phyloP scores from a whole-genome alignment of 2,797 vertebrate species.

The Pipistrellus pygmaeus region DNA sequence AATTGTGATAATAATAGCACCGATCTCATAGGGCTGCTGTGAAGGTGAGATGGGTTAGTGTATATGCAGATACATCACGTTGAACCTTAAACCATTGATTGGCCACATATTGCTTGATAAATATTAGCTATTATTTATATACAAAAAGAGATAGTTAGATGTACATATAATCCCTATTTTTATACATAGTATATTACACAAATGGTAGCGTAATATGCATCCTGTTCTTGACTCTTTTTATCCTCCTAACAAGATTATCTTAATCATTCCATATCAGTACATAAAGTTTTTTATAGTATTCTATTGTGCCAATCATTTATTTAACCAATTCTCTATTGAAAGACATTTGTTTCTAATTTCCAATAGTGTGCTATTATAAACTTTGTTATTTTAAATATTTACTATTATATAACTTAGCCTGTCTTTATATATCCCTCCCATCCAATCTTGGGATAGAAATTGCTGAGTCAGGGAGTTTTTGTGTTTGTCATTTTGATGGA shows the following conservation, averaged over 20 bases:
- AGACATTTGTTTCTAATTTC: neutral
- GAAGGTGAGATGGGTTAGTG: neutral
- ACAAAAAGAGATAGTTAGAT: neutral
- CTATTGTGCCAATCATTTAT: neutral
- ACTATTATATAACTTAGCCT: neutral
- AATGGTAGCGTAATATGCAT: neutral
- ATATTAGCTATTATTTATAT: neutral
- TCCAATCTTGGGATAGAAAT: neutral
- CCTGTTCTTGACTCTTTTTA: no score
- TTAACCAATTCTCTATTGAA: neutral
- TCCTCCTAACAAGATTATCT: neutral
- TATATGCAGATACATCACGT: neutral
- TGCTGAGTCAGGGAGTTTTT: neutral
- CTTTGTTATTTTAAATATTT: neutral
- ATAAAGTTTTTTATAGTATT: neutral
- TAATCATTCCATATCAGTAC: neutral
- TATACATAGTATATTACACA: neutral
- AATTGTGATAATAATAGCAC: neutral
- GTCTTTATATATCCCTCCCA: neutral
- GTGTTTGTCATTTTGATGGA: neutral
- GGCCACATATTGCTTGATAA: neutral
- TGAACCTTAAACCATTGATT: neutral
- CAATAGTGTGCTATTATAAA: neutral
- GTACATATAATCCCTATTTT: neutral
- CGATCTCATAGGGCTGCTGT: neutral